Conservation (phyloP, 2,113 vertebrate species). For the Orthochromis malagaraziensis region DNA sequence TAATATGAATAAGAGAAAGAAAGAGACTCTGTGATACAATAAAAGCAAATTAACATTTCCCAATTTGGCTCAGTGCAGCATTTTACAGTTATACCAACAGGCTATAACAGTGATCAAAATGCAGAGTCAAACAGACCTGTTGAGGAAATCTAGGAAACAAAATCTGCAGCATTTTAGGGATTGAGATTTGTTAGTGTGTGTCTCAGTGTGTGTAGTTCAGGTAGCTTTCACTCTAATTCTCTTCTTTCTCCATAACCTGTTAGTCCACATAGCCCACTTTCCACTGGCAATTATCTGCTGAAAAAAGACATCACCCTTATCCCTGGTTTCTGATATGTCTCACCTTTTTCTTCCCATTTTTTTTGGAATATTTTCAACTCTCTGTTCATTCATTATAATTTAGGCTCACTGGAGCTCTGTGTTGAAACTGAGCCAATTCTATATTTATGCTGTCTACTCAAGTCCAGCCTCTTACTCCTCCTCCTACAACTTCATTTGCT, state of each 20-base stretch:
- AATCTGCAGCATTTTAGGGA: neutral
- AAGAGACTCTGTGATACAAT: neutral
- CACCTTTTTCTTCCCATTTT: neutral
- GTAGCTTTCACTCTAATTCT: neutral
- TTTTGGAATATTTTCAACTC: neutral
- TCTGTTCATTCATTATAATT: neutral
- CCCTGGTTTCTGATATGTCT: neutral
- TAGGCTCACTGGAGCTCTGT: neutral
- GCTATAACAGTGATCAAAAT: neutral
- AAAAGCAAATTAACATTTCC: neutral
- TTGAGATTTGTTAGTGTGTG: neutral
- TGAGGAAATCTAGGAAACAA: neutral
- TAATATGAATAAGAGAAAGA: neutral
- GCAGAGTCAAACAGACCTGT: neutral
- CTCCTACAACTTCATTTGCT: neutral
- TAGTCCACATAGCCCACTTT: neutral
- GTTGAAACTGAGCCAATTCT: neutral
- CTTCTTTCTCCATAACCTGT: neutral
- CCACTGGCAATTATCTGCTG: neutral
- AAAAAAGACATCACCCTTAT: neutral
- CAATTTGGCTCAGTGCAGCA: neutral
- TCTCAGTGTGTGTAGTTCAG: neutral
- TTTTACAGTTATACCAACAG: neutral
- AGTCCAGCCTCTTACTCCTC: neutral
- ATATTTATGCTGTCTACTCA: neutral